These are phyloP conservation scores for Sardina pilchardus DNA, from an alignment of 2,113 vertebrate species.

Conservation along the genomic window DNA sequence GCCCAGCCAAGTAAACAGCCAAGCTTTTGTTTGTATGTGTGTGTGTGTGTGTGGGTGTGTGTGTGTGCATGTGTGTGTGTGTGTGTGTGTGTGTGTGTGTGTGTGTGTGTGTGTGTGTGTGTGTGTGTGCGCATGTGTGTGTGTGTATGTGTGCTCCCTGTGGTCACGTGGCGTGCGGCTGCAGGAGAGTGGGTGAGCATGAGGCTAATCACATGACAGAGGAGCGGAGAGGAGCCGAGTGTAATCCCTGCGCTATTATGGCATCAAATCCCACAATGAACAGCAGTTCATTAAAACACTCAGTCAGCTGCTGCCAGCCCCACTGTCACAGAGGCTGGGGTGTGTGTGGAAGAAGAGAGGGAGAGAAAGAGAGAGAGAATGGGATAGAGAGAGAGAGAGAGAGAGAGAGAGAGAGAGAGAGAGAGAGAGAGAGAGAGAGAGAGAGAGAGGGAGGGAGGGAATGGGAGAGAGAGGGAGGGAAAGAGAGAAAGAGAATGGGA, in stretches of 20 bases:
- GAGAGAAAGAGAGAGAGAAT: neutral
- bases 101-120: neutral
- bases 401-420: neutral
- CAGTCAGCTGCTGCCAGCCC: neutral
- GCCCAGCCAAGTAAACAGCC: neutral
- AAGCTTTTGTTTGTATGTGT: neutral
- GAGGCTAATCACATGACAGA: constrained; percentile 11
- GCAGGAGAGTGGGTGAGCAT: neutral
- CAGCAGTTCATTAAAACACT: neutral
- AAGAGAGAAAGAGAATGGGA: neutral
- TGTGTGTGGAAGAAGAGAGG: neutral
- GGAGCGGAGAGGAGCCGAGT: neutral
- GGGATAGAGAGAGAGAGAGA: neutral
- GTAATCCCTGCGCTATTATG: neutral
- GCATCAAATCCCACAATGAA: neutral
- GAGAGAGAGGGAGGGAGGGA: neutral
- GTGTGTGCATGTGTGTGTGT: neutral
- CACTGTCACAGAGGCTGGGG: neutral
- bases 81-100: neutral
- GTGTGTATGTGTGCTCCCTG: neutral
- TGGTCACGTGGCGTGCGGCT: neutral
- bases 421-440: neutral
- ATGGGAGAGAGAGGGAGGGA: neutral
- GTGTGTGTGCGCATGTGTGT: neutral
- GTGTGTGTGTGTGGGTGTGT: neutral